Percentiles rank a stretch among this genome's conserved stretches.
phyloP scores from a whole-genome alignment of 2,113 vertebrate genomes.

The Cacatua alba region DNA sequence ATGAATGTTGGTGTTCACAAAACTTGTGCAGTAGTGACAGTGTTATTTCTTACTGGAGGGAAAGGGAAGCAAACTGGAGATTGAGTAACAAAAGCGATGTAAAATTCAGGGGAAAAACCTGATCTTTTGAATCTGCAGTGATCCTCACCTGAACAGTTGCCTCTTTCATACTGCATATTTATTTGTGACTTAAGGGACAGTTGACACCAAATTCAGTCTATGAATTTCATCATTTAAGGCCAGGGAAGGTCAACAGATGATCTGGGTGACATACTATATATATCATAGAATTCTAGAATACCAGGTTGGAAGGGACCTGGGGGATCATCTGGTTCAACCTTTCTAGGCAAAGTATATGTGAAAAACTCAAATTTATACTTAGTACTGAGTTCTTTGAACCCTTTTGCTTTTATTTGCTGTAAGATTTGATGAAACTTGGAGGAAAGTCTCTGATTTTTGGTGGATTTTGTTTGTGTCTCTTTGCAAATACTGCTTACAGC shows the following conservation, averaged over 20 bases:
- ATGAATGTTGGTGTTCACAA: neutral
- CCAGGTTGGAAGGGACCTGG: neutral
- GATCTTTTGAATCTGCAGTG: neutral
- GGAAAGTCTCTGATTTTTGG: neutral
- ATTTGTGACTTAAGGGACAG: neutral
- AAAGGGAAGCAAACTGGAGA: neutral
- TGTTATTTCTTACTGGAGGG: neutral
- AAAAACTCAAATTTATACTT: neutral
- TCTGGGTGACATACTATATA: neutral
- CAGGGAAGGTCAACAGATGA: neutral
- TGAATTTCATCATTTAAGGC: neutral
- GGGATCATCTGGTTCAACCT: neutral
- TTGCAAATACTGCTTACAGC: slow-evolving; percentile 71
- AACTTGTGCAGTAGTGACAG: neutral
- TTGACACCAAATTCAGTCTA: neutral
- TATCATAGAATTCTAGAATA: neutral
- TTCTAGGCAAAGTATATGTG: neutral
- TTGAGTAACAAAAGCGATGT: neutral
- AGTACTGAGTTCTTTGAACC: neutral
- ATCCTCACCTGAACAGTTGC: neutral
- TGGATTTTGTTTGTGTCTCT: neutral
- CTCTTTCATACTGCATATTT: neutral
- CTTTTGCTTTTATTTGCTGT: neutral
- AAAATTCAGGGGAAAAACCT: neutral
- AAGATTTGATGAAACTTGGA: neutral